phyloP scores from a whole-genome alignment of 1,140 invertebrate genomes.

The Diabrotica virgifera region DNA sequence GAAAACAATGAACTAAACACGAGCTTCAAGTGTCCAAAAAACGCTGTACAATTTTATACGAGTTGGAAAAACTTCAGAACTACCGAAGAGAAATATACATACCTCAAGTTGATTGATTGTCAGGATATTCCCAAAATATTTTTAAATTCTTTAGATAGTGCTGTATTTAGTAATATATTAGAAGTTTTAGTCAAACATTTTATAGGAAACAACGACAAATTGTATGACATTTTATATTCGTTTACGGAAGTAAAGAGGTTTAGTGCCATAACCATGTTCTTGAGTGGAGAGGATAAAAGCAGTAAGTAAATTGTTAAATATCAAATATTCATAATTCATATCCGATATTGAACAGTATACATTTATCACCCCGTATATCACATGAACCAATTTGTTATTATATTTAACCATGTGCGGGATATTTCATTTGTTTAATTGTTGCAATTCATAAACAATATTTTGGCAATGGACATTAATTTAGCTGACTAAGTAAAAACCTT shows the following conservation, averaged over 20 bases:
- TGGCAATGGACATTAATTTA: too few relatives aligned
- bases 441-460: too few relatives aligned
- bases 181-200: constrained; percentile 32
- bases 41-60: constrained; percentile 39
- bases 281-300: constrained; percentile 38
- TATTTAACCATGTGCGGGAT: too few relatives aligned
- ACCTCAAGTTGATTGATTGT: constrained; percentile 36
- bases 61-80: constrained; percentile 35
- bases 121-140: constrained; percentile 37
- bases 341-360: too few relatives aligned
- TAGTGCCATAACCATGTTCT: constrained; percentile 38
- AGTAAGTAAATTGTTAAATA: constrained; percentile 35
- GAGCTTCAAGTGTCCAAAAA: constrained; percentile 32
- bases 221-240: constrained; percentile 32
- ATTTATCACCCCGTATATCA: too few relatives aligned
- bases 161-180: constrained; percentile 39
- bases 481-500: too few relatives aligned
- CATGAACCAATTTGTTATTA: too few relatives aligned
- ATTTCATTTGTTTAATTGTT: too few relatives aligned
- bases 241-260: constrained; percentile 39
- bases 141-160: constrained; percentile 38
- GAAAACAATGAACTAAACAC: constrained; percentile 13
- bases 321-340: too few relatives aligned
- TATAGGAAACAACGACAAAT: constrained; percentile 26
- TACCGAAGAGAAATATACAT: constrained; percentile 30